A percentile compares a stretch with the other conserved stretches of the same genome.
phyloP scores from a whole-genome alignment of 2,888 invertebrate species.

The Drosophila suboccidentalis region DNA sequence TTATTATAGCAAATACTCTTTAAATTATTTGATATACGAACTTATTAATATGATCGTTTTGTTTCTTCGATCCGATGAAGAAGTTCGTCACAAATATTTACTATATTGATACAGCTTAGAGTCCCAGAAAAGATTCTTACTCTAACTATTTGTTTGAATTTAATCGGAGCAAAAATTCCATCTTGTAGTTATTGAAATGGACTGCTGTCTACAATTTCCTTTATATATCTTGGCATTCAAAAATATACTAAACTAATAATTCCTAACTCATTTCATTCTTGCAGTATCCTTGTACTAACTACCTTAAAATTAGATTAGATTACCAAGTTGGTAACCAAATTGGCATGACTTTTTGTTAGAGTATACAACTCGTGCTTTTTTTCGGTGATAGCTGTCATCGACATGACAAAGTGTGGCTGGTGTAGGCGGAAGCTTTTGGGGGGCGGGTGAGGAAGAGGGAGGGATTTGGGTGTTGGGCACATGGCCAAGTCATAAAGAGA shows the following conservation, averaged over 20 bases:
- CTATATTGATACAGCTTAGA: neutral
- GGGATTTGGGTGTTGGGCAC: constrained; percentile 7
- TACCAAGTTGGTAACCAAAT: neutral
- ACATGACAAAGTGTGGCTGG: constrained; percentile 39
- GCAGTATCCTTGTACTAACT: neutral
- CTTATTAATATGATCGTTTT: too few relatives aligned
- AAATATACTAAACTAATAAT: neutral
- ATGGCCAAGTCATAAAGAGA: constrained; percentile 41
- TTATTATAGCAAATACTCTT: neutral
- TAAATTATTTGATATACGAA: neutral
- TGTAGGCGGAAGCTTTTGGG: constrained; percentile 25
- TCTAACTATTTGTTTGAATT: too few relatives aligned
- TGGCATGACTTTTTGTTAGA: neutral
- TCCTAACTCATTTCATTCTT: neutral
- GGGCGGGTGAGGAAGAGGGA: neutral
- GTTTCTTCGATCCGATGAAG: too few relatives aligned
- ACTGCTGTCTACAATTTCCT: too few relatives aligned
- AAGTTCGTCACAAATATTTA: neutral
- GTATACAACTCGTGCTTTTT: constrained; percentile 27
- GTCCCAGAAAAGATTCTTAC: neutral
- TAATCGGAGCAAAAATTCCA: too few relatives aligned
- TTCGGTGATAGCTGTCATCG: constrained; percentile 34
- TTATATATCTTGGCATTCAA: too few relatives aligned
- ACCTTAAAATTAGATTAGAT: neutral
- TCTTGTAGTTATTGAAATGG: too few relatives aligned